phyloP scores from a whole-genome alignment of 2,113 vertebrate genomes.

The Emydura subglobosa region DNA sequence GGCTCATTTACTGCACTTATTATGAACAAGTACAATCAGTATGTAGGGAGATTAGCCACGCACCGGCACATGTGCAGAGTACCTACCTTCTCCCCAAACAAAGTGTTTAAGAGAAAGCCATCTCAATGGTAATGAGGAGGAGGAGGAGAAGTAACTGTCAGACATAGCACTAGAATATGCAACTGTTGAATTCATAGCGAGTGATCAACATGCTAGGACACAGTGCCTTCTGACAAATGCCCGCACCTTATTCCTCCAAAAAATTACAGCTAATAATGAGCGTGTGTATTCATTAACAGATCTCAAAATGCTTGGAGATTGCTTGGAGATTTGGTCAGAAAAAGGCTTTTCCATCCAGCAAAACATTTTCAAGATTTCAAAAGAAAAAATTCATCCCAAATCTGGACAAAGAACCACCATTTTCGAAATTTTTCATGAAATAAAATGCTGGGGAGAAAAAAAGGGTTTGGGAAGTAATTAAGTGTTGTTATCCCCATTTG shows the following conservation, averaged over 20 bases:
- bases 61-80: background rate
- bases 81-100: fast-evolving
- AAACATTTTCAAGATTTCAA: too few species aligned
- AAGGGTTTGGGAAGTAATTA: too few species aligned
- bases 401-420: too few species aligned
- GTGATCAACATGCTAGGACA: too few species aligned
- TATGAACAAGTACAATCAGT: background rate
- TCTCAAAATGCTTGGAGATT: fast-evolving
- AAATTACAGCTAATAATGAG: fast-evolving
- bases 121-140: background rate
- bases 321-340: background rate
- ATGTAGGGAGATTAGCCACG: fast-evolving
- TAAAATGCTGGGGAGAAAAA: too few species aligned
- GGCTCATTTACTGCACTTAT: background rate
- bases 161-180: too few species aligned
- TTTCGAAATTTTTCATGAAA: too few species aligned
- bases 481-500: fast-evolving
- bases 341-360: too few species aligned
- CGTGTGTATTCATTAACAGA: background rate
- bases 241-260: background rate
- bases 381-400: too few species aligned
- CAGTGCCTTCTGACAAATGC: background rate
- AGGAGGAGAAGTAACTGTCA: too few species aligned
- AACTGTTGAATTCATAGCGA: too few species aligned
- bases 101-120: background rate